A percentile compares a stretch with the other conserved stretches of the same genome.
Conservation (phyloP, 1,140 invertebrate species). For the Melipona quadrifasciata region DNA sequence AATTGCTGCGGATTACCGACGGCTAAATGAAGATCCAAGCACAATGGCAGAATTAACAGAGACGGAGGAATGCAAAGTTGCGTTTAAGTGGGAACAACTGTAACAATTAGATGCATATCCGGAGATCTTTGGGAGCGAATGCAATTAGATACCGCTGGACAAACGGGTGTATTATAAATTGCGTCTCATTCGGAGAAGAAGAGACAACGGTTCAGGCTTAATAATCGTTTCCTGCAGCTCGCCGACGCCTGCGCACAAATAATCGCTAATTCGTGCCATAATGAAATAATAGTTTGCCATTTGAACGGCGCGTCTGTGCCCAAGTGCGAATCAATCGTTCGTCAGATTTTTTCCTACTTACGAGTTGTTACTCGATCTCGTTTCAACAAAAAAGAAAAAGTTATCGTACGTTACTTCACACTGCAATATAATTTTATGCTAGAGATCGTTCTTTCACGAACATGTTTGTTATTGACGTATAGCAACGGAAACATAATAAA, state of each 20-base stretch:
- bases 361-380: background rate
- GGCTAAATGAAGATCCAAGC: slow-evolving; percentile 12
- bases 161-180: slow-evolving; percentile 72
- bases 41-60: slow-evolving; percentile 41
- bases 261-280: slow-evolving; percentile 40
- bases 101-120: slow-evolving; percentile 64
- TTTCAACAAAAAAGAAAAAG: background rate
- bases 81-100: slow-evolving; percentile 54
- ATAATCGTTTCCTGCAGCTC: slow-evolving; percentile 72
- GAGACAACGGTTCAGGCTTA: slow-evolving; percentile 65
- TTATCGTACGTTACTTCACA: background rate
- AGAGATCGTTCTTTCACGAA: background rate
- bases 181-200: slow-evolving; percentile 65
- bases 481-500: no score
- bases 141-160: slow-evolving; percentile 62
- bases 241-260: slow-evolving; percentile 60
- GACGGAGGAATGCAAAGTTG: slow-evolving; percentile 30
- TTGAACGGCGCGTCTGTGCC: background rate
- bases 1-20: slow-evolving; percentile 27
- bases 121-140: slow-evolving; percentile 31
- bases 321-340: slow-evolving; percentile 44
- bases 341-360: background rate
- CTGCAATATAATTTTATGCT: background rate
- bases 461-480: no score
- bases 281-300: slow-evolving; percentile 41